These are phyloP conservation scores for Limosa lapponica DNA, from an alignment of 2,797 vertebrate genomes.

Conservation along the genomic window DNA sequence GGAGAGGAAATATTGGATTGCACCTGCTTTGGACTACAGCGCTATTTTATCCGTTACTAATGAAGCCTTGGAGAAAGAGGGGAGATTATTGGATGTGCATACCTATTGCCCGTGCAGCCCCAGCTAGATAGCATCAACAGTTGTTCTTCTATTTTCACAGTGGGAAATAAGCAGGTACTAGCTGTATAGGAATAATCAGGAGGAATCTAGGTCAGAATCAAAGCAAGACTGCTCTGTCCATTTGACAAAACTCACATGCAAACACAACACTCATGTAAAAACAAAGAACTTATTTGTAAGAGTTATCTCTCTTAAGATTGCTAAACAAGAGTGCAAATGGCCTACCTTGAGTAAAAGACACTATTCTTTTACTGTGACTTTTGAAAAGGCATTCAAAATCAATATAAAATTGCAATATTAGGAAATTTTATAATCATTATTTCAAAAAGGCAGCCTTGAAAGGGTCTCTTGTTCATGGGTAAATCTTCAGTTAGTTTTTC, in stretches of 20 bases:
- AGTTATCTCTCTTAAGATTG: background rate
- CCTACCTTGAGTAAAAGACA: slow-evolving; percentile 16
- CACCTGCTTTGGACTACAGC: background rate
- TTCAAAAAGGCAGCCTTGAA: slow-evolving; percentile 73
- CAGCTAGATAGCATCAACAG: slow-evolving; percentile 68
- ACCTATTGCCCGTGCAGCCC: slow-evolving; percentile 21
- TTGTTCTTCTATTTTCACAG: slow-evolving; percentile 75
- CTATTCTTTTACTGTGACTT: slow-evolving; percentile 18
- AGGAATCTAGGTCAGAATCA: slow-evolving; percentile 77
- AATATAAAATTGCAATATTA: slow-evolving; percentile 71
- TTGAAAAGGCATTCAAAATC: slow-evolving; percentile 65
- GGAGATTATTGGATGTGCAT: background rate
- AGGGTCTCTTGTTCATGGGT: slow-evolving; percentile 71
- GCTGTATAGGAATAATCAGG: slow-evolving; percentile 63
- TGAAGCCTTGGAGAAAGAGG: background rate
- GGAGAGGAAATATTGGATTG: background rate
- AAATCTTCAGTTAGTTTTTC: slow-evolving; percentile 79
- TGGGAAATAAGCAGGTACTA: slow-evolving; percentile 69
- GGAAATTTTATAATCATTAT: slow-evolving; percentile 70
- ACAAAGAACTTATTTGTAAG: slow-evolving; percentile 50
- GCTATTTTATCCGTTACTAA: background rate
- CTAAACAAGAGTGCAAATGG: background rate
- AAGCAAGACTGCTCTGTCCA: slow-evolving; percentile 55
- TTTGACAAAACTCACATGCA: slow-evolving; percentile 57
- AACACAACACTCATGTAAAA: slow-evolving; percentile 50